Conservation (phyloP, 2,113 vertebrate species). For the Nematolebias whitei region DNA sequence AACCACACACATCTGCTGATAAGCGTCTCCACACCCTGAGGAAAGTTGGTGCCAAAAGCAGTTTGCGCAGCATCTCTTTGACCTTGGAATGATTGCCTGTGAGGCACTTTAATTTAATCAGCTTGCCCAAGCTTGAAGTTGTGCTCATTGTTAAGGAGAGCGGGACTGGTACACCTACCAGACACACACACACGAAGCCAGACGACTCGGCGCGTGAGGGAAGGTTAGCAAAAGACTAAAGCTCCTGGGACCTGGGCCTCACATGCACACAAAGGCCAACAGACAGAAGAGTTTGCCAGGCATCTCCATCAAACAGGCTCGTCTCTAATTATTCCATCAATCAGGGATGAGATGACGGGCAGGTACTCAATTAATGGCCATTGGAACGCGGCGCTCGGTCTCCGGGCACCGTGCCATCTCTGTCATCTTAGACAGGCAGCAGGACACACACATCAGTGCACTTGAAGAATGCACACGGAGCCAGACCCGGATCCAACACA, state of each 20-base stretch:
- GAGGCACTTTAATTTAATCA: constrained; percentile 84
- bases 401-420: constrained; percentile 61
- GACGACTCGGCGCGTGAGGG: constrained; percentile 40
- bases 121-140: constrained; percentile 71
- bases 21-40: constrained; percentile 59
- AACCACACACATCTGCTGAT: constrained; percentile 69
- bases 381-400: constrained; percentile 63
- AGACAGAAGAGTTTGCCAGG: constrained; percentile 69
- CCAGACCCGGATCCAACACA: constrained; percentile 39
- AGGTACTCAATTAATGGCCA: constrained; percentile 73
- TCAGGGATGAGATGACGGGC: constrained; percentile 69
- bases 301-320: constrained; percentile 72
- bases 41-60: constrained; percentile 71
- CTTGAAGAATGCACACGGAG: constrained; percentile 37
- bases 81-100: constrained; percentile 81
- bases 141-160: constrained; percentile 76
- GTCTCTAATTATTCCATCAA: constrained; percentile 78
- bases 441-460: constrained; percentile 59
- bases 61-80: constrained; percentile 74
- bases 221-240: constrained; percentile 61
- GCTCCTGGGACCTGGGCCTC: constrained; percentile 61
- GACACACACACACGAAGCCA: constrained; percentile 27
- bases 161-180: constrained; percentile 26
- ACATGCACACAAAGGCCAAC: constrained; percentile 63
- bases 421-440: constrained; percentile 63